Percentiles rank a stretch among this genome's conserved stretches.
phyloP scores from a whole-genome alignment of 1,140 invertebrate species.

The Teleogryllus occipitalis region DNA sequence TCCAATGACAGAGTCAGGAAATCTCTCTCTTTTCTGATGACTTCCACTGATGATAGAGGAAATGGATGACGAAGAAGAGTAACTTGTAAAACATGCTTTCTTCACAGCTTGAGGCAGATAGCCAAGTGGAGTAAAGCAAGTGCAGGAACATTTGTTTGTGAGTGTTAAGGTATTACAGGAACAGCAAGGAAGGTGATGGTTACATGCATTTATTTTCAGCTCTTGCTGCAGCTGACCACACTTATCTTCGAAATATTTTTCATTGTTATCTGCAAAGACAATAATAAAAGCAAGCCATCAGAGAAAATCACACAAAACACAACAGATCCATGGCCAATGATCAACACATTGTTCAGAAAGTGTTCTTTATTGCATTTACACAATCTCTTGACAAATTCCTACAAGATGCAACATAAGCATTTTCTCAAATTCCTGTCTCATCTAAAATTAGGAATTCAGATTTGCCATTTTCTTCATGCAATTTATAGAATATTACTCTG shows the following conservation, averaged over 20 bases:
- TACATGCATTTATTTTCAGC: not conserved
- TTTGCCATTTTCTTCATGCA: too few species aligned
- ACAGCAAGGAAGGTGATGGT: not conserved
- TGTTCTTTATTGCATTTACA: too few species aligned
- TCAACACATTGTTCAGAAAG: too few species aligned
- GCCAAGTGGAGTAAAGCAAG: not conserved
- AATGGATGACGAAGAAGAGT: not conserved
- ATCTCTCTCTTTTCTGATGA: not conserved
- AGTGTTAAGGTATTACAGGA: not conserved
- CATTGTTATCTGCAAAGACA: not conserved
- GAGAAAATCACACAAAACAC: too few species aligned
- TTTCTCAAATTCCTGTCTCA: too few species aligned
- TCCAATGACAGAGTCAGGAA: not conserved
- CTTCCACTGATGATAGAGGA: not conserved
- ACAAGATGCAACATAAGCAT: too few species aligned
- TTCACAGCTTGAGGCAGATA: not conserved
- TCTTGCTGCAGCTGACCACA: not conserved
- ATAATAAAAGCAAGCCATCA: not conserved
- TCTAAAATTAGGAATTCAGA: too few species aligned
- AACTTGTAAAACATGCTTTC: not conserved
- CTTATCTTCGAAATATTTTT: not conserved
- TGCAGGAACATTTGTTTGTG: not conserved
- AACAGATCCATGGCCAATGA: too few species aligned
- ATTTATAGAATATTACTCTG: too few species aligned
- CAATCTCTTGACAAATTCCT: too few species aligned